Evolutionary conservation across 2,888 invertebrate genomes (phyloP).

Genomic region (Drosophila multiciliata): DNA sequence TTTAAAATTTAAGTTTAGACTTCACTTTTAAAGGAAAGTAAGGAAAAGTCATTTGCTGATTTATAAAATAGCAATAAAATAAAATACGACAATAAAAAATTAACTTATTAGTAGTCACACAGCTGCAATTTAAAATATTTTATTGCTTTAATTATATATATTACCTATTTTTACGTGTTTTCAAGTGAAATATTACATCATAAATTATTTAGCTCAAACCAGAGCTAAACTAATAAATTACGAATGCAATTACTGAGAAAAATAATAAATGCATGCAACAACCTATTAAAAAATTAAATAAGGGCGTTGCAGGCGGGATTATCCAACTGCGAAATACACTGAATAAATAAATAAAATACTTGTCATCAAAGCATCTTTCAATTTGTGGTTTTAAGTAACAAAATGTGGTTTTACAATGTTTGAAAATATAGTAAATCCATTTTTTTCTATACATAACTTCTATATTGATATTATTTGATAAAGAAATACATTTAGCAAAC

Average conservation of each 20-base stretch:
- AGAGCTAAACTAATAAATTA: slow-evolving; percentile 14
- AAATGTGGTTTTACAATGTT: neutral
- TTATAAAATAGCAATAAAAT: neutral
- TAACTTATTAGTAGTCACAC: neutral
- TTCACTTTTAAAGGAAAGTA: neutral
- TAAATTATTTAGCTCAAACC: neutral
- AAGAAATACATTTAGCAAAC: neutral
- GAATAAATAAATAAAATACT: neutral
- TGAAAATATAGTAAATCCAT: neutral
- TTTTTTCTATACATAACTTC: neutral
- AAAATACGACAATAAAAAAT: neutral
- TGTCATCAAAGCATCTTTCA: neutral
- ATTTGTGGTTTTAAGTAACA: neutral
- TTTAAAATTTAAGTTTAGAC: neutral
- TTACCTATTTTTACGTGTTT: neutral
- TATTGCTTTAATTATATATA: neutral
- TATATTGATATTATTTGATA: neutral
- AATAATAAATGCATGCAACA: slow-evolving; percentile 6
- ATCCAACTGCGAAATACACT: neutral
- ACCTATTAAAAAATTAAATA: neutral
- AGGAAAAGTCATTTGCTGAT: neutral
- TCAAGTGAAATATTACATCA: neutral
- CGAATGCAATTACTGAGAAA: slow-evolving; percentile 15
- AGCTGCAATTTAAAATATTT: neutral
- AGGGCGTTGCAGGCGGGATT: neutral